These are phyloP conservation scores for Octonoba sinensis DNA, from an alignment of 2,888 invertebrate genomes.

Conservation along the genomic window DNA sequence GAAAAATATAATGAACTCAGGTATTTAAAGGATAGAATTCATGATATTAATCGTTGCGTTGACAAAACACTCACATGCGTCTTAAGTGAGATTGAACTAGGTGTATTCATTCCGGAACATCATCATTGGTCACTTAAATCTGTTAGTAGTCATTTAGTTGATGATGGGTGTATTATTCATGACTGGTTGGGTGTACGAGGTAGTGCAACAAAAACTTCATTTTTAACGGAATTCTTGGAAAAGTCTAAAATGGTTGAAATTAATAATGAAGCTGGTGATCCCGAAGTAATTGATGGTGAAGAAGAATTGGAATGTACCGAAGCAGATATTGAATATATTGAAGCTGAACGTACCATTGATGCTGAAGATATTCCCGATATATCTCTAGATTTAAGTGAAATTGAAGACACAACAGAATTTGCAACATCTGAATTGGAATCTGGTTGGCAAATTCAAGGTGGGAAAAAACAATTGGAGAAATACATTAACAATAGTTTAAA, in stretches of 20 bases:
- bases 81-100: slow-evolving; percentile 7
- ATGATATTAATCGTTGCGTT: slow-evolving; percentile 4
- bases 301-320: slow-evolving; percentile 7
- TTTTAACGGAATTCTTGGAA: background rate
- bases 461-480: slow-evolving; percentile 10
- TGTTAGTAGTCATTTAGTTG: background rate
- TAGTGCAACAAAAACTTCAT: background rate
- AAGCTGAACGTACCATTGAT: slow-evolving; percentile 36
- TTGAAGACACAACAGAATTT: background rate
- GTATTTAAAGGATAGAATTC: slow-evolving; percentile 7
- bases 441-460: slow-evolving; percentile 24
- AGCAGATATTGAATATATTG: slow-evolving; percentile 54
- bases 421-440: background rate
- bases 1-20: slow-evolving; percentile 16
- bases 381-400: background rate
- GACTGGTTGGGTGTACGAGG: slow-evolving; percentile 36
- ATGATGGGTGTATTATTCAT: slow-evolving; percentile 36
- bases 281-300: background rate
- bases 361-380: slow-evolving; percentile 29
- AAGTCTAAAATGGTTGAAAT: no score
- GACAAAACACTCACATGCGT: background rate
- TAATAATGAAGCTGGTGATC: background rate
- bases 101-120: background rate
- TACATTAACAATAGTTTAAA: slow-evolving; percentile 12
- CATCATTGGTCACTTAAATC: slow-evolving; percentile 18